Percentiles rank a stretch among this genome's conserved stretches.
phyloP scores from a whole-genome alignment of 23 tunicate genomes.

The Ascidia mentula region DNA sequence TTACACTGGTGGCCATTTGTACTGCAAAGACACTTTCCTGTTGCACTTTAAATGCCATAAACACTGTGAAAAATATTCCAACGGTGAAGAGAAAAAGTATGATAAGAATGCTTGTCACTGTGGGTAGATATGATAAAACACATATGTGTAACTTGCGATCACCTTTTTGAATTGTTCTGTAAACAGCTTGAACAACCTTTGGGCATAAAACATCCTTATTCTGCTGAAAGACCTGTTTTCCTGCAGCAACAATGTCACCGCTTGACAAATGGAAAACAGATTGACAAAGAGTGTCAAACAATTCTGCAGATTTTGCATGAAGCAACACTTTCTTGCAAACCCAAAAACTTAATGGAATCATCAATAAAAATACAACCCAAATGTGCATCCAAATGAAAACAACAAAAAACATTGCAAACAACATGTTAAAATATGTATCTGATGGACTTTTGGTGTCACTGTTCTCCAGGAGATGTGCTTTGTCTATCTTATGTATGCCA shows the following conservation, averaged over 20 bases:
- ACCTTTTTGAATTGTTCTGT: constrained; percentile 26
- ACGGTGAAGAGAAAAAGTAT: constrained; percentile 50
- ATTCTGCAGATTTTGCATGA: constrained; percentile 23
- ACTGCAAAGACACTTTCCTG: constrained; percentile 74
- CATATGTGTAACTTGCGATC: constrained; percentile 44
- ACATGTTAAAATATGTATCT: constrained; percentile 36
- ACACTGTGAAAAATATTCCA: constrained; percentile 48
- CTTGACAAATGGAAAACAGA: background rate
- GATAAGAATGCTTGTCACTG: constrained; percentile 66
- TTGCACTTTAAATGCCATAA: constrained; percentile 64
- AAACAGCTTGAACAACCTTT: constrained; percentile 14
- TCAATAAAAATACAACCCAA: constrained; percentile 39
- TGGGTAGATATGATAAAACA: constrained; percentile 58
- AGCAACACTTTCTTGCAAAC: constrained; percentile 30
- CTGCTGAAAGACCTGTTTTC: background rate
- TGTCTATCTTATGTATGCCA: background rate
- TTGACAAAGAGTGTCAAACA: constrained; percentile 7
- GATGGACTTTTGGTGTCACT: background rate
- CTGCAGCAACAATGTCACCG: background rate
- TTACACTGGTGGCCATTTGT: constrained; percentile 60
- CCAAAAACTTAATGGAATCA: constrained; percentile 55
- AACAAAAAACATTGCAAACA: constrained; percentile 46
- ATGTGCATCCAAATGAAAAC: constrained; percentile 44
- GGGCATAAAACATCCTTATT: constrained; percentile 37
- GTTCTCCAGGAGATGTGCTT: background rate